Base-by-base conservation (phyloP, 2,888 invertebrate species). In the Melolontha melolontha region DNA sequence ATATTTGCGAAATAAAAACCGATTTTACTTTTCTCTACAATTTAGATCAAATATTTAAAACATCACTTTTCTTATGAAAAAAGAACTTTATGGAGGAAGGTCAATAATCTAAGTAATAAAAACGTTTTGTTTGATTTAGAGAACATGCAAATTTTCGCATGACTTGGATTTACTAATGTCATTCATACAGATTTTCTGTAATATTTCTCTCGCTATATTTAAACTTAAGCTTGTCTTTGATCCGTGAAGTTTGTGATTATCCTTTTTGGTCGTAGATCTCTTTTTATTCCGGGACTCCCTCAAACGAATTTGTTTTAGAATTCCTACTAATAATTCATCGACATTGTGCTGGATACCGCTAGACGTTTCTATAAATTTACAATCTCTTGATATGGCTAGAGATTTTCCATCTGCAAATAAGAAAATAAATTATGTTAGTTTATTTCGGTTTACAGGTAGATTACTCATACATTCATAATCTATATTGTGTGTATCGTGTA, bases 311-410 rank as follows among this genome's bases (percentile, higher is more conserved):
- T 97, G 96, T 81, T 95, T 96, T 51, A 97, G 87, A 74, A 96
- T 91, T 1, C 97, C 97, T 0, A 97, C 96, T 47, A 98, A 88
- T 17, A 98, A 88, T 81, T 98, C 97, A 83, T 98, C 97, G 16
- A 98, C 96, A 80, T 97, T 96, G 85, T 97, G 96, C 82, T 97
- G 96, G 77, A 98, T 93, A 0, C 96, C 97, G 66, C 95, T 94
- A 0, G 97, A 97, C 0, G 97, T 95, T 84, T 98, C 97, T 74
- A 97, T 96, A 85, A 95, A 96, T 84, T 97, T 97, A 84, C 93
- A 93, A 82, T 95, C 95, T 80, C 93, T 89, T 11, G 93, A 91
- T 42, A 92, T 92, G 0, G 97, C 96, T 74, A 96, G 84, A n/a
- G 91, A 88, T 85, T 95, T 96, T 7, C 96, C 97, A 84, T 97